Percentiles rank a stretch among this genome's conserved stretches.
Evolutionary conservation across 1,140 invertebrate genomes (phyloP).

Genomic region (Lamellibrachia luymesi): DNA sequence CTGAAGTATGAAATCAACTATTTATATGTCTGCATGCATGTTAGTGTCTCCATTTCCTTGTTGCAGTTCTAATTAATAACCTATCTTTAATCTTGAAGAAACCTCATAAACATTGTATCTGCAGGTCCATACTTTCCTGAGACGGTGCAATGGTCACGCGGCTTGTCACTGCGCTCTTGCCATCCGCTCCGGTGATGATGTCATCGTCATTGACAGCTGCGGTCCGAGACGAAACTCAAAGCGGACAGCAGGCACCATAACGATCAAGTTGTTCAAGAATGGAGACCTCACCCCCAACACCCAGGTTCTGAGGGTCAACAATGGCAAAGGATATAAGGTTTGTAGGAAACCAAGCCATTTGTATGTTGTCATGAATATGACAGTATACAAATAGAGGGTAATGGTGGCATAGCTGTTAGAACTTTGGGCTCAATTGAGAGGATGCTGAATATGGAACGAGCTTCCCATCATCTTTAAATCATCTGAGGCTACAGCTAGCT

Average conservation of each 20-base stretch:
- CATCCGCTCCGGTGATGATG: slow-evolving; percentile 28
- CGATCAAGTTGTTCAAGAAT: background rate
- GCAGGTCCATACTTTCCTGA: background rate
- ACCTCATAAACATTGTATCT: background rate
- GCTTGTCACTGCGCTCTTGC: slow-evolving; percentile 30
- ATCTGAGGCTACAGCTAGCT: too few relatives aligned
- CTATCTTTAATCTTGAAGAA: background rate
- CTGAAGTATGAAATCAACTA: too few relatives aligned
- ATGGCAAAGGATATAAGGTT: slow-evolving; percentile 14
- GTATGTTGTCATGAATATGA: background rate
- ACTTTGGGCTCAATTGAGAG: too few relatives aligned
- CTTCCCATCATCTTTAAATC: too few relatives aligned
- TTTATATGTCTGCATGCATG: too few relatives aligned
- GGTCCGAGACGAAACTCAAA: background rate
- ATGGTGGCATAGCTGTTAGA: too few relatives aligned
- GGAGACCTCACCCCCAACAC: background rate
- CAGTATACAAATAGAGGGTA: too few relatives aligned
- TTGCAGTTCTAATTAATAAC: too few relatives aligned
- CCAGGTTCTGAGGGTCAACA: background rate
- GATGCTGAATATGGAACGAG: too few relatives aligned
- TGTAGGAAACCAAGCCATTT: background rate
- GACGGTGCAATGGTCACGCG: slow-evolving; percentile 14
- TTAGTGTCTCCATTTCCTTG: too few relatives aligned
- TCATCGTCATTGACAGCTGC: slow-evolving; percentile 29
- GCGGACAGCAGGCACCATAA: background rate